Conservation (phyloP, 92 coral and sea anemone genomes). For the Phenganax subtilis region DNA sequence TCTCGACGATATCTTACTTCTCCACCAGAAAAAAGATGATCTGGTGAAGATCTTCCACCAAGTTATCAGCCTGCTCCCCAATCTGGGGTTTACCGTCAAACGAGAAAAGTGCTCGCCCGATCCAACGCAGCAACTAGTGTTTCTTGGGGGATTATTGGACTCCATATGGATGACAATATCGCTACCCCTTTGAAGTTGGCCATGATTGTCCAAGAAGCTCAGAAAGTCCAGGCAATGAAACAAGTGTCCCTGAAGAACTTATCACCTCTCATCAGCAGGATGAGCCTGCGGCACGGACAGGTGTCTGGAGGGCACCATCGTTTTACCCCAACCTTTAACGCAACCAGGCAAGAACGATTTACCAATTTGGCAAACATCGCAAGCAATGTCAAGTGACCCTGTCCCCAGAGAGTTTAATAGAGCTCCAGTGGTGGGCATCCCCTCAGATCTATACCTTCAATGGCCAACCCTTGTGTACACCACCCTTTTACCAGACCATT, state of each 20-base stretch:
- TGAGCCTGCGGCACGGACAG: constrained; percentile 56
- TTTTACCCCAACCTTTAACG: constrained; percentile 43
- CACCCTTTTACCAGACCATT: constrained; percentile 38
- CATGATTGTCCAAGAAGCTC: constrained; percentile 5
- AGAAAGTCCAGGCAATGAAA: constrained; percentile 18
- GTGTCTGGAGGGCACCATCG: constrained; percentile 44
- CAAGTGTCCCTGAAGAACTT: constrained; percentile 37
- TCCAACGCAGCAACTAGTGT: constrained; percentile 43
- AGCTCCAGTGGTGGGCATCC: constrained; percentile 50
- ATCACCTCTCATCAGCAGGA: constrained; percentile 46
- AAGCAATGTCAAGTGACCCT: neutral
- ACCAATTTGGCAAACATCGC: neutral
- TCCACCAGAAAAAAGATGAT: too few species aligned
- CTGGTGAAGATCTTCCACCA: too few species aligned
- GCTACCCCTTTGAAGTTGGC: constrained; percentile 30
- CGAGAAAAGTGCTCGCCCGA: constrained; percentile 45
- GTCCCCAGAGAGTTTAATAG: constrained; percentile 32
- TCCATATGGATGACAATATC: constrained; percentile 33
- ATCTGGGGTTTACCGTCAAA: constrained; percentile 43
- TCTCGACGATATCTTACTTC: too few species aligned
- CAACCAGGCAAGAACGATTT: constrained; percentile 8
- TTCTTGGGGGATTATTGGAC: constrained; percentile 42
- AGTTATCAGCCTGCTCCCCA: constrained; percentile 34
- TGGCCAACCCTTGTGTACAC: constrained; percentile 33
- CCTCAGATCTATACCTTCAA: constrained; percentile 23